Conservation (phyloP, 2,113 vertebrate species). For the Anguilla japonica region DNA sequence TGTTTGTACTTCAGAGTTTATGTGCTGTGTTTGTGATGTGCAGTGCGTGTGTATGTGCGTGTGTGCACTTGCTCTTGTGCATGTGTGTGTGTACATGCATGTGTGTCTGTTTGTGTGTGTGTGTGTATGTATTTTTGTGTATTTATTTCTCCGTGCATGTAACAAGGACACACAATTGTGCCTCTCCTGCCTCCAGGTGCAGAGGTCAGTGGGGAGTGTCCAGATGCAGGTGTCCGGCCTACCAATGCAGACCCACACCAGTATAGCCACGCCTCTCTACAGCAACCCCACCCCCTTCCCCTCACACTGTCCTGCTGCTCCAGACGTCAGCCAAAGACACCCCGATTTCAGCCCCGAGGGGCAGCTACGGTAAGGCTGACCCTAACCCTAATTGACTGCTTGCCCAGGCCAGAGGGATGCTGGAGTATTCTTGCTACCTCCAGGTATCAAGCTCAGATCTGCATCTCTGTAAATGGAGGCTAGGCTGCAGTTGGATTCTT, state of each 20-base stretch:
- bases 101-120: background rate
- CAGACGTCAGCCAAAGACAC: conserved; percentile 70
- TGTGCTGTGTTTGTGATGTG: too few relatives aligned
- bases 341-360: conserved; percentile 69
- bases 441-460: too few relatives aligned
- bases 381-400: too few relatives aligned
- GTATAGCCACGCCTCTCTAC: conserved; percentile 73
- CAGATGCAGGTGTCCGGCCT: conserved; percentile 61
- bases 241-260: conserved; percentile 64
- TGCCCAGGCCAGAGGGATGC: too few relatives aligned
- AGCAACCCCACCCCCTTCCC: conserved; percentile 76
- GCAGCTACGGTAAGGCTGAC: conserved; percentile 65
- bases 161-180: background rate
- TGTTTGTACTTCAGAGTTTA: too few relatives aligned
- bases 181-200: background rate
- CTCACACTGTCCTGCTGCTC: conserved; percentile 35
- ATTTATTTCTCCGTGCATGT: background rate
- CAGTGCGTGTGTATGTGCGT: too few relatives aligned
- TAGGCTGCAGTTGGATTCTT: too few relatives aligned
- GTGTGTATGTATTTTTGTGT: background rate
- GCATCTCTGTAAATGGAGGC: too few relatives aligned
- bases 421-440: too few relatives aligned
- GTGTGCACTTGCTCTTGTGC: too few relatives aligned
- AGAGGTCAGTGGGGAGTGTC: conserved; percentile 53
- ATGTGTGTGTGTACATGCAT: too few relatives aligned